A percentile compares a stretch with the other conserved stretches of the same genome.
These are phyloP conservation scores for Drosophila orena DNA, from an alignment of 1,140 invertebrate genomes.

Conservation along the genomic window DNA sequence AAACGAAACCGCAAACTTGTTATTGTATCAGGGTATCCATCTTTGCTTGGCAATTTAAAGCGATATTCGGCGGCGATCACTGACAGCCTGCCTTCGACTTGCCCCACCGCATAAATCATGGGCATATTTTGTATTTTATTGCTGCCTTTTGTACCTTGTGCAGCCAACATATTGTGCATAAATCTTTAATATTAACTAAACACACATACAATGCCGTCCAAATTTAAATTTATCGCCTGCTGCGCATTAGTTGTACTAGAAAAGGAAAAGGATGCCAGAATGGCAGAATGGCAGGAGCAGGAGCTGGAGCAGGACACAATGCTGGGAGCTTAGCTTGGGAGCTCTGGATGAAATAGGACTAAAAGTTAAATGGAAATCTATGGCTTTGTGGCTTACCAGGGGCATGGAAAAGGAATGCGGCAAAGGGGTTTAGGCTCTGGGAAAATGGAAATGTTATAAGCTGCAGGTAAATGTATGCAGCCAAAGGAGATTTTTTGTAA, in stretches of 20 bases:
- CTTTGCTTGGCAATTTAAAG: slow-evolving; percentile 56
- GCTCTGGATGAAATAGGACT: slow-evolving; percentile 60
- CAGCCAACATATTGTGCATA: slow-evolving; percentile 73
- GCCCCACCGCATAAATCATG: slow-evolving; percentile 35
- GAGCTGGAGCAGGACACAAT: slow-evolving; percentile 30
- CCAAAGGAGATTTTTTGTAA: slow-evolving; percentile 12
- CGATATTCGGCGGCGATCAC: slow-evolving; percentile 23
- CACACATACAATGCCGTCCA: slow-evolving; percentile 60
- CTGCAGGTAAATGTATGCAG: slow-evolving; percentile 46
- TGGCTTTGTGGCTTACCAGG: slow-evolving; percentile 69
- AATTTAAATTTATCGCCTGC: slow-evolving; percentile 79
- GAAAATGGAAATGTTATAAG: slow-evolving; percentile 48
- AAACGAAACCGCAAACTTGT: slow-evolving; percentile 56
- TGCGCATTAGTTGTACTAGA: slow-evolving; percentile 67
- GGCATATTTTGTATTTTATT: slow-evolving; percentile 77
- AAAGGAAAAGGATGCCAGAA: slow-evolving; percentile 20
- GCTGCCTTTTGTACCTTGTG: slow-evolving; percentile 57
- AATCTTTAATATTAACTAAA: slow-evolving; percentile 82
- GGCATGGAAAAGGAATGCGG: background rate
- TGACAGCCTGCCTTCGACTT: slow-evolving; percentile 7
- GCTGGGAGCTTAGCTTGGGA: slow-evolving; percentile 43
- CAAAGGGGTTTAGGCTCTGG: slow-evolving; percentile 24
- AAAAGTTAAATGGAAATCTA: slow-evolving; percentile 80
- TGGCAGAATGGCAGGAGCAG: too few species aligned
- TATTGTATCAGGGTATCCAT: slow-evolving; percentile 40